Base-by-base conservation (phyloP, 2,797 vertebrate genomes). In the Sciaenops ocellatus region DNA sequence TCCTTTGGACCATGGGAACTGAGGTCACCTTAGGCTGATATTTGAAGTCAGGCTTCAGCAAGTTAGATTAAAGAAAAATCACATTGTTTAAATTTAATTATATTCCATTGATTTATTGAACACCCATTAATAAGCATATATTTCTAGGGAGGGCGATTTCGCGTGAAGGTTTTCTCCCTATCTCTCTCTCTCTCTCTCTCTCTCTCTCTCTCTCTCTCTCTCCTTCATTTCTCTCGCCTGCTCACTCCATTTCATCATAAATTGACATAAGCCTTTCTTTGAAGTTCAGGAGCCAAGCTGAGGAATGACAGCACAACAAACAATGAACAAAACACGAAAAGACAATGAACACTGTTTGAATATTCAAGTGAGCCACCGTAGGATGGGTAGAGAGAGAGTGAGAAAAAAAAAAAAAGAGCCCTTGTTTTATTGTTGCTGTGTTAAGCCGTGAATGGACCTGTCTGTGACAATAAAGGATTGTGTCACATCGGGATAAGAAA, bases 71-170 rank as follows among this genome's bases (percentile, higher is more conserved):
- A 69, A 73, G n/a, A 84, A 59, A 87, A 92, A 89, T 92, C 76
- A 59, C 85, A 86, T 89, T 89, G 87, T 91, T 92, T 92, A 80
- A 87, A 87, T 93, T 92, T 93, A 94, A 95, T 95, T 94, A 92
- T 91, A 86, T 88, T 86, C 76, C 86, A 94, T 94, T 94, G 93
- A 94, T 95, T 93, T 94, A 94, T 94, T 92, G 91, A 93, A 85
- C 83, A 76, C 51, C 86, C 85, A 90, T 94, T 92, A 92, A 94
- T 90, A 90, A 90, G 83, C 86, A 82, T 83, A 79, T 79, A 70
- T 87, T 90, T 87, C 4, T 59, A 91, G 86, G 75, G 75, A 78
- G 76, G 78, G 80, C 83, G 74, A 77, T 90, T 89, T 89, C 77
- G 73, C 48, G 18, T 60, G 73, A 90, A 84, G 81, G 69, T 79